phyloP scores from a whole-genome alignment of 2,113 vertebrate genomes.

The Pan paniscus region DNA sequence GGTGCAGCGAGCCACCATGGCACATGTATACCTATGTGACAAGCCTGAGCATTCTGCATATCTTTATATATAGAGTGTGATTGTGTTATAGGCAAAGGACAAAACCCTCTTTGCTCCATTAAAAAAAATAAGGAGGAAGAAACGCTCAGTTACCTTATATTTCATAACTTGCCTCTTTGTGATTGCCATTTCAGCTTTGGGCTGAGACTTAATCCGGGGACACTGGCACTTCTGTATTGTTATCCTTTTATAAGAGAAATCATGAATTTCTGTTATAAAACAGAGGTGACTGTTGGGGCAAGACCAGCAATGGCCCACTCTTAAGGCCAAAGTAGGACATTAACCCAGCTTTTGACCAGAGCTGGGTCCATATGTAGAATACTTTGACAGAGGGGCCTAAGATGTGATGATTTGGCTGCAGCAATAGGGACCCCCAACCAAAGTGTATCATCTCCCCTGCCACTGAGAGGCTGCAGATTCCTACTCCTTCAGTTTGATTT shows the following conservation, averaged over 20 bases:
- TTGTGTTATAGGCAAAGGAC: not conserved
- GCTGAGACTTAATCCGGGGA: not conserved
- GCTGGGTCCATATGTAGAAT: not conserved
- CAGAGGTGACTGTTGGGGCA: not conserved
- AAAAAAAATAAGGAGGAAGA: not conserved
- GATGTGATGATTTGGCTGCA: accelerated
- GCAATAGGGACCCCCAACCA: not conserved
- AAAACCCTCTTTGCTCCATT: not conserved
- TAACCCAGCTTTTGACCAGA: not conserved
- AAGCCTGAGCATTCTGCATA: too few relatives aligned
- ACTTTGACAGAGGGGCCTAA: not conserved
- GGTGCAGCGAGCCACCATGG: too few relatives aligned
- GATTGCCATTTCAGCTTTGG: not conserved
- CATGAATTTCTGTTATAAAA: not conserved
- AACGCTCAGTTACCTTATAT: not conserved
- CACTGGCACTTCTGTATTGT: not conserved
- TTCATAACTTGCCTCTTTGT: not conserved
- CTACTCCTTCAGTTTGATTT: not conserved
- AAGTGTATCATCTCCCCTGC: not conserved
- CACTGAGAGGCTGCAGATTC: not conserved
- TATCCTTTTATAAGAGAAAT: not conserved
- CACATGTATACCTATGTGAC: too few relatives aligned
- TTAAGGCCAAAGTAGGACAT: not conserved
- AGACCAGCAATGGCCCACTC: not conserved
- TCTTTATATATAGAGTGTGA: too few relatives aligned